phyloP scores from a whole-genome alignment of 2,888 invertebrate genomes.

The Cheilosia variabilis region DNA sequence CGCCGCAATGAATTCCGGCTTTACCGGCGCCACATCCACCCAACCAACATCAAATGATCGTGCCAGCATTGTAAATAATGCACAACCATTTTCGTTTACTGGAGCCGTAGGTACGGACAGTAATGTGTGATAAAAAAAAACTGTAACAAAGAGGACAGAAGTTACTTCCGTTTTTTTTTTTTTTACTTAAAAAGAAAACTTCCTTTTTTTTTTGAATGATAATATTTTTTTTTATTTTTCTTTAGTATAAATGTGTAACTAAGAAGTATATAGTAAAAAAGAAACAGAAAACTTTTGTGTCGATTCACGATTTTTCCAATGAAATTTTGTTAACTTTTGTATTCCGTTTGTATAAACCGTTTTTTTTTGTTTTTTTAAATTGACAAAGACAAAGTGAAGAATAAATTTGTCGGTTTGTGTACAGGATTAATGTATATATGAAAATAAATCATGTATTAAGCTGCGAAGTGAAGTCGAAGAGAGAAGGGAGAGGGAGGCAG shows the following conservation, averaged over 20 bases:
- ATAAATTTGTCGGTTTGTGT: not conserved
- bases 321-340: not conserved
- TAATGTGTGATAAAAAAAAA: slow-evolving; percentile 85
- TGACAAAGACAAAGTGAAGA: not conserved
- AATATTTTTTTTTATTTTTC: not conserved
- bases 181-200: slow-evolving; percentile 41
- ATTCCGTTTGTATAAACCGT: not conserved
- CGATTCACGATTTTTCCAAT: not conserved
- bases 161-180: slow-evolving; percentile 45
- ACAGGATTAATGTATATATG: not conserved
- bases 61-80: slow-evolving; percentile 91
- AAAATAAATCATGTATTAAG: slow-evolving; percentile 2
- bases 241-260: slow-evolving; percentile 58
- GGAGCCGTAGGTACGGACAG: slow-evolving; percentile 88
- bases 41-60: slow-evolving; percentile 86
- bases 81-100: slow-evolving; percentile 91
- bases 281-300: not conserved
- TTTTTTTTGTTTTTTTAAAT: not conserved
- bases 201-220: slow-evolving; percentile 47
- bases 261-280: slow-evolving; percentile 15
- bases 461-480: not conserved
- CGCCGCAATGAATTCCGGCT: slow-evolving; percentile 84
- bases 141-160: slow-evolving; percentile 58
- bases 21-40: slow-evolving; percentile 78
- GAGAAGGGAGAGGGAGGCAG: not conserved